Base-by-base conservation (phyloP, 64 coral and sea anemone species). In the Pocillopora verrucosa region DNA sequence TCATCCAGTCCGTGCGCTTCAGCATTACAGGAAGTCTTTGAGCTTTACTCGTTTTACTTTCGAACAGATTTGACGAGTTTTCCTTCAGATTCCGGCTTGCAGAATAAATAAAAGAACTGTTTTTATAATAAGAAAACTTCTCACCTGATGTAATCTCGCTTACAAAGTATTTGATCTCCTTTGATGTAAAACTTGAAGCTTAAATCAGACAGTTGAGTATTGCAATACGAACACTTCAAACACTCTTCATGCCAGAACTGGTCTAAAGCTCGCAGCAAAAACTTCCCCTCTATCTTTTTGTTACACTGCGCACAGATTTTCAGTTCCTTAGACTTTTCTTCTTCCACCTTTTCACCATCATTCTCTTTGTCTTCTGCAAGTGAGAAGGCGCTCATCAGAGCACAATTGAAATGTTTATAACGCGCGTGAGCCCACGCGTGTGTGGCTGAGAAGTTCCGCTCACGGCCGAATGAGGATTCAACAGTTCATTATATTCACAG, bases 181-280 rank as follows among this genome's bases (percentile, higher is more conserved):
- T 80, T 93, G 79, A 88, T 58, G 72, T 97, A 97, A 73, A 97
- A 93, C 41, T 89, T 97, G 4, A 83, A 80, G 24, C 91, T 85
- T 11, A 97, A 41, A 13, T 93, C 95, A 13, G 88, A 78, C 58
- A 97, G 84, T 67, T 86, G 82, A 22, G 87, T 83, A 20, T 61
- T 79, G 24, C 95, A 97, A 61, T 89, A 97, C 0, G 91, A 91
- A 80, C 95, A 97, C 38, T 94, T 97, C 56, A 97, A 72, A 38
- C 95, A 97, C 19, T 97, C 95, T 68, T 97, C 95, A 36, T 97
- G 95, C 95, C 95, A 97, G 59, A 89, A 97, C 78, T 82, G 76
- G 64, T 97, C 95, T 76, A 97, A 72, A 5, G 95, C 95, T 58
- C 87, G 70, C 36, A 97, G 77, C 34, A 91, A 62, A 69, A 91